Percentiles rank a stretch among this genome's conserved stretches.
These are phyloP conservation scores for Agrochola lota DNA, from an alignment of 2,888 invertebrate genomes.

Conservation along the genomic window DNA sequence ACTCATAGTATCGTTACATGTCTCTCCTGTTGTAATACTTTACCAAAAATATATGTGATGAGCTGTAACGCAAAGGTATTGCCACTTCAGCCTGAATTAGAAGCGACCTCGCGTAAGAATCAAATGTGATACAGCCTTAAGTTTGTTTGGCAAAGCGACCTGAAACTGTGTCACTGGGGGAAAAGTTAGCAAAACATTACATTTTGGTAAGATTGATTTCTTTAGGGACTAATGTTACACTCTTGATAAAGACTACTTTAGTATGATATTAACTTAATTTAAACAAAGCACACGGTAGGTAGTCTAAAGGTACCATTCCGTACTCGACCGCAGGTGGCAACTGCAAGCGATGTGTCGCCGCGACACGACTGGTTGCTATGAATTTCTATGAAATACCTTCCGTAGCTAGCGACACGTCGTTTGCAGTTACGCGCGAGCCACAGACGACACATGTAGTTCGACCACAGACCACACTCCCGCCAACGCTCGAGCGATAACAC, in stretches of 20 bases:
- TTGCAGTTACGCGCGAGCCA: no score
- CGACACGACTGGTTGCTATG: no score
- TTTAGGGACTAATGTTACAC: conserved; percentile 55
- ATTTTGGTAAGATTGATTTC: conserved; percentile 66
- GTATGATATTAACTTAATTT: neutral
- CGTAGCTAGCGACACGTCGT: no score
- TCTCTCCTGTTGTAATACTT: conserved; percentile 1
- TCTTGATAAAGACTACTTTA: conserved; percentile 28
- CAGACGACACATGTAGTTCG: no score
- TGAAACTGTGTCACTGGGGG: conserved; percentile 52
- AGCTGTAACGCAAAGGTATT: neutral
- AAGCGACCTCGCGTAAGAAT: conserved; percentile 2
- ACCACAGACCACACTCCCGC: no score
- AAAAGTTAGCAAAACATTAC: conserved; percentile 47
- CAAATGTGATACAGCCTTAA: conserved; percentile 27
- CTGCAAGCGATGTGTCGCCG: no score
- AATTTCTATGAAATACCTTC: no score
- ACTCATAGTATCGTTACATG: neutral
- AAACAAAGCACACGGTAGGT: neutral
- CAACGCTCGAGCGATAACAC: no score
- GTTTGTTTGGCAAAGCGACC: conserved; percentile 15
- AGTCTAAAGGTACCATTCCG: no score
- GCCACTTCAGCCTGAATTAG: neutral
- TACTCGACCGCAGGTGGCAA: no score
- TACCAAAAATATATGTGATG: neutral